Base-by-base conservation (phyloP, 2,888 invertebrate genomes). In the Cyclophora albipunctata region DNA sequence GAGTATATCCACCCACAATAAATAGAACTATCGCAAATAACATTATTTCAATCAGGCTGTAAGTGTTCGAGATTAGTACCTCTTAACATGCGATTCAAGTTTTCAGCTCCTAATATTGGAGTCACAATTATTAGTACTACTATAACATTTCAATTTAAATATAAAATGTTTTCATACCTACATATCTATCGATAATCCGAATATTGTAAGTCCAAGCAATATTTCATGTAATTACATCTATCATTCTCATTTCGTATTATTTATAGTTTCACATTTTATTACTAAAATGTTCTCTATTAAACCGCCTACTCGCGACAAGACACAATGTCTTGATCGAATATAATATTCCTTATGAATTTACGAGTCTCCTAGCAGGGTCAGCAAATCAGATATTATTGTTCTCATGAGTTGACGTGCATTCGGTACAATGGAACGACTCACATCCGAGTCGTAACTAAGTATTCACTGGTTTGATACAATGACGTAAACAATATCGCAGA, bases 401-500 rank as follows among this genome's bases (percentile, higher is more conserved):
- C 64, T 66, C 62, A 54, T 66, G 62, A 49, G 62, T 62, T 69
- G 69, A 67, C 70, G 64, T 60, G 57, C 63, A 57, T 59, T 62
- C 64, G 60, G 65, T 66, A 61, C 62, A 64, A 61, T 63, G 64
- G 64, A 68, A 69, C 66, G 62, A 20, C 76, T 73, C 75, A 64
- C 65, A 61, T 64, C 60, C 20, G 20, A 37, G 4, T 37, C 37
- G 37, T 37, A 37, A 37, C 37, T 37, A 37, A 37, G 37, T 37
- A 37, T 66, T 57, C 54, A 66, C 61, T 60, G 60, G 53, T 59
- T 45, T 46, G 59, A 59, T 59, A 71, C 69, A 69, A 69, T 71
- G 60, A 68, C 67, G 67, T 67, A 73, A 73, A 72, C 69, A 69
- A 69, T 69, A 62, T 67, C 56, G 58, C 60, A 58, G 63, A 37